Conservation (phyloP, 2,888 invertebrate species). For the Drosophila maculinotata region DNA sequence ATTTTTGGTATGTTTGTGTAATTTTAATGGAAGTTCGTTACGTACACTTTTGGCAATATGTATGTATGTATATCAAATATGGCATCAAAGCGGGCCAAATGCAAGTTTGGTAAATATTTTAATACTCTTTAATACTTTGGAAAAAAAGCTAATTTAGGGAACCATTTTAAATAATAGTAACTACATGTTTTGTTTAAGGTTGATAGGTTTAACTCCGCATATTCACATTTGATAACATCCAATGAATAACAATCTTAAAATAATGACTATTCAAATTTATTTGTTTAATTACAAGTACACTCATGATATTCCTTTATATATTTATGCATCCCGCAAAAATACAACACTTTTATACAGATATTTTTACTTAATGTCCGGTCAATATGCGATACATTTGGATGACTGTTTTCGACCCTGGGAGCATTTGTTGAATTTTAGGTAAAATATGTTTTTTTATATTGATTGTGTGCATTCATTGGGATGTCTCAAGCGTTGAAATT, state of each 20-base stretch:
- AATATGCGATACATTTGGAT: conserved; percentile 32
- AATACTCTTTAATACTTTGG: background rate
- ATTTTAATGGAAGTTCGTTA: conserved; percentile 59
- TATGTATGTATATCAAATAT: too few species aligned
- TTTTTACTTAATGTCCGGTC: conserved; percentile 37
- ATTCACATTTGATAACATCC: conserved; percentile 4
- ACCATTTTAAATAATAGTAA: background rate
- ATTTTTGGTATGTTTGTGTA: conserved; percentile 50
- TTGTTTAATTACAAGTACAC: background rate
- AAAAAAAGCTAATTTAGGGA: background rate
- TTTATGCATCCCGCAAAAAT: conserved; percentile 1
- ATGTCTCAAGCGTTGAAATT: background rate
- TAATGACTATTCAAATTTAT: background rate
- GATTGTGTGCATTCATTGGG: conserved; percentile 22
- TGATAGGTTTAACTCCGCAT: background rate
- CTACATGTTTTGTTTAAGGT: background rate
- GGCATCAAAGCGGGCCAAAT: conserved; percentile 5
- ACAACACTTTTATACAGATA: background rate
- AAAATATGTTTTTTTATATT: conserved; percentile 44
- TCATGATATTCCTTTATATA: conserved; percentile 4
- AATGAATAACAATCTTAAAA: conserved; percentile 3
- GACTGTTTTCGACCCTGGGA: conserved; percentile 32
- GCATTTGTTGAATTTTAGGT: conserved; percentile 29
- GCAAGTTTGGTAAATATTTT: conserved; percentile 1
- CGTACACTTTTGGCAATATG: conserved; percentile 28